phyloP scores from a whole-genome alignment of 2,888 invertebrate genomes.

The Tachystola acroxantha region DNA sequence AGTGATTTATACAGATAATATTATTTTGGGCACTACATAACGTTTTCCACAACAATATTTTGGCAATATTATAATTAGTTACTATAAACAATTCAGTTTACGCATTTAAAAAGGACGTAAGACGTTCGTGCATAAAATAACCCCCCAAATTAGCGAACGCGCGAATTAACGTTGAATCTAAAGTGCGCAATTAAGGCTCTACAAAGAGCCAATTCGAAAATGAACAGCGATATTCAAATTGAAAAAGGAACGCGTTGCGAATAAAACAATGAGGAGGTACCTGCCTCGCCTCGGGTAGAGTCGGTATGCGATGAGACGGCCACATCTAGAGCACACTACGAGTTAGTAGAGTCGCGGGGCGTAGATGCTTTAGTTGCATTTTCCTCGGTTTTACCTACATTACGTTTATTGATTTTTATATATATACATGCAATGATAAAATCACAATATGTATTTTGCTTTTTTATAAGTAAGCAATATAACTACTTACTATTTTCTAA shows the following conservation, averaged over 20 bases:
- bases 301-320: constrained; percentile 36
- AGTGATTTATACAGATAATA: too few species aligned
- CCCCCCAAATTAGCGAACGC: constrained; percentile 69
- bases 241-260: constrained; percentile 69
- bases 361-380: too few species aligned
- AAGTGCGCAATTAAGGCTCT: constrained; percentile 72
- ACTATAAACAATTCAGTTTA: constrained; percentile 56
- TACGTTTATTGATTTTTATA: too few species aligned
- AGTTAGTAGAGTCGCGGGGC: constrained; percentile 11
- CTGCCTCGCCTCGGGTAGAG: constrained; percentile 36
- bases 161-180: constrained; percentile 72
- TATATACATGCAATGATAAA: too few species aligned
- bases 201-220: constrained; percentile 71
- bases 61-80: constrained; percentile 24
- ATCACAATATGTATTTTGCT: too few species aligned
- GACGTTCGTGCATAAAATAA: constrained; percentile 59
- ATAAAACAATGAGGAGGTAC: constrained; percentile 61
- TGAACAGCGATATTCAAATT: constrained; percentile 75
- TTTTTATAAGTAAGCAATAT: too few species aligned
- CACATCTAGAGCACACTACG: constrained; percentile 47
- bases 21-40: too few species aligned
- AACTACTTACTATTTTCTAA: too few species aligned
- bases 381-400: too few species aligned
- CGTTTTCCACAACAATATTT: constrained; percentile 29
- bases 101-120: constrained; percentile 59